Base-by-base conservation (phyloP, 1,140 invertebrate species). In the Hermatobates lingyangjiaoensis region DNA sequence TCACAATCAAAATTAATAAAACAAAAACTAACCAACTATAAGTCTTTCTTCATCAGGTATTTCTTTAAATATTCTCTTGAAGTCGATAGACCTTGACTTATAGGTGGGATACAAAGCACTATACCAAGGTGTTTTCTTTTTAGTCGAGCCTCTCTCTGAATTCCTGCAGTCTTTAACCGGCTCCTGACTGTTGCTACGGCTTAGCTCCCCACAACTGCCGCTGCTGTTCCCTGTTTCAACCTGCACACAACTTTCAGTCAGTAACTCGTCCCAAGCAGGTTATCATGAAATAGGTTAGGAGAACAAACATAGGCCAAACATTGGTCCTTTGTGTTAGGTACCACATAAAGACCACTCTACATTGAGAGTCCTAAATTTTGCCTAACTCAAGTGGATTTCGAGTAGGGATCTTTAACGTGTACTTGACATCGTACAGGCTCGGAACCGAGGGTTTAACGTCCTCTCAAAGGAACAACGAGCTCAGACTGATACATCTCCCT, bases 1-100 rank as follows among this genome's bases (percentile, higher is more conserved):
- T 10, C 18, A 34, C 30, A 34, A 34, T 34, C 10, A 45, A 23
- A 45, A 23, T 12, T 14, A 45, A 20, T 12, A 45, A 14, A 12
- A 12, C 7, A 45, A 45, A 7, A n/a, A 69, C 81, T 76, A 65
- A 92, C 89, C 90, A 61, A 93, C 88, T 65, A 96, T 80, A 53
- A 96, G 74, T 59, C 89, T 73, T 67, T 96, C 90, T 62, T 90
- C 86, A 59, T 80, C 74, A 21, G 90, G 88, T 46, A 94, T 74
- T 52, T 91, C 86, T 67, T 90, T 91, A 66, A 95, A 95, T 56
- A 91, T 77, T 63, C 81, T 76, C 62, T 87, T 90, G 64, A 94
- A 94, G 66, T 94, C 88, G 58, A 89, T 86, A 30, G 82, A 87
- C 55, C 85, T 74, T 45, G 86, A 89, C 68, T 94, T 94, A 63